Conservation (phyloP, 2,113 vertebrate genomes). For the Oncorhynchus mykiss region DNA sequence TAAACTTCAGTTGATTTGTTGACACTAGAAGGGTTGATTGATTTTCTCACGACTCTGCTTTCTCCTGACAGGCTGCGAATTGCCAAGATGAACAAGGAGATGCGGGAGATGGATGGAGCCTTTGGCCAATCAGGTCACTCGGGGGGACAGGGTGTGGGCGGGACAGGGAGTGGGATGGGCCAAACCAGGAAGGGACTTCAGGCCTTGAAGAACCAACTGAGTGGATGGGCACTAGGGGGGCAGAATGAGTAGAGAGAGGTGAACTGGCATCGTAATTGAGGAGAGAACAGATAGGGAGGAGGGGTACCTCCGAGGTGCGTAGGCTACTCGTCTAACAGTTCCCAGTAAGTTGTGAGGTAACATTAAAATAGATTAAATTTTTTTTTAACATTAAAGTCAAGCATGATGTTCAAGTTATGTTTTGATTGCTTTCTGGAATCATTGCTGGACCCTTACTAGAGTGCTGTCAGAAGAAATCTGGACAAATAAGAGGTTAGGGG, state of each 20-base stretch:
- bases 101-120: constrained; percentile 84
- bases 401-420: too few relatives aligned
- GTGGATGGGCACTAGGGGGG: constrained; percentile 64
- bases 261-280: background rate
- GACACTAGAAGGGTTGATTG: background rate
- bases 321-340: background rate
- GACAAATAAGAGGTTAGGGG: too few relatives aligned
- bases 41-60: background rate
- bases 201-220: constrained; percentile 74
- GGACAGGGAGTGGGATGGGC: constrained; percentile 40
- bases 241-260: constrained; percentile 48
- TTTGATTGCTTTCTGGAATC: too few relatives aligned
- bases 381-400: too few relatives aligned
- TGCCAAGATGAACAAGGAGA: constrained; percentile 90
- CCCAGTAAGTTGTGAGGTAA: too few relatives aligned
- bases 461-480: too few relatives aligned
- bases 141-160: constrained; percentile 21
- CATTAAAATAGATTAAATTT: too few relatives aligned
- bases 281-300: background rate
- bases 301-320: background rate
- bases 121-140: constrained; percentile 85
- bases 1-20: background rate
- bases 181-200: constrained; percentile 72
- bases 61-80: constrained; percentile 76
- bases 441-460: too few relatives aligned